phyloP scores from a whole-genome alignment of 2,113 vertebrate species.

The Gallinago paraguaiae region DNA sequence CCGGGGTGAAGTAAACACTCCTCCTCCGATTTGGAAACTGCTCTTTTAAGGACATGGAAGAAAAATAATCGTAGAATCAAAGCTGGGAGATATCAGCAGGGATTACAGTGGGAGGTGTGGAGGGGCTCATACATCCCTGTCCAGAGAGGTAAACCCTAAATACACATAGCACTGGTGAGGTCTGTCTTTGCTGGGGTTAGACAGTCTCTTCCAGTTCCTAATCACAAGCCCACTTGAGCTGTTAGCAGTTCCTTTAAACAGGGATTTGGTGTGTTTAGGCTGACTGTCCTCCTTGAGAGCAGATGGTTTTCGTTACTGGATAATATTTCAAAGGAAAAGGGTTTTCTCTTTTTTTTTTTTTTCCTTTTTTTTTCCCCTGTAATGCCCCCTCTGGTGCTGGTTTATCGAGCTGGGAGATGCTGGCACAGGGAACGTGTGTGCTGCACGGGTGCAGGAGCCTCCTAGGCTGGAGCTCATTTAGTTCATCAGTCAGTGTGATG shows the following conservation, averaged over 20 bases:
- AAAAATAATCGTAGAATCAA: background rate
- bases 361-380: background rate
- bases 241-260: conserved; percentile 35
- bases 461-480: background rate
- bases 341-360: background rate
- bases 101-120: background rate
- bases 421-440: accelerated
- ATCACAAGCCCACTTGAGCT: conserved; percentile 12
- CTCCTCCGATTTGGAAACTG: background rate
- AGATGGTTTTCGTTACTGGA: conserved; percentile 37
- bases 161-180: background rate
- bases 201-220: conserved; percentile 12
- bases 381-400: background rate
- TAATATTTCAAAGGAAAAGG: conserved; percentile 10
- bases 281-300: conserved; percentile 2
- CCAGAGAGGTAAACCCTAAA: background rate
- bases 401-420: background rate
- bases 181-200: background rate
- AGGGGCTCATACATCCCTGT: conserved; percentile 3
- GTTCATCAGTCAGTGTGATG: background rate
- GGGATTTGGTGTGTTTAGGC: conserved; percentile 49
- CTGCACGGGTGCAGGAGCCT: background rate
- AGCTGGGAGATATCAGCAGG: background rate
- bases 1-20: background rate
- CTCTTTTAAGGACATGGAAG: conserved; percentile 50